A percentile compares a stretch with the other conserved stretches of the same genome.
phyloP scores from a whole-genome alignment of 2,888 invertebrate genomes.

The Archaeoteleia sp. region DNA sequence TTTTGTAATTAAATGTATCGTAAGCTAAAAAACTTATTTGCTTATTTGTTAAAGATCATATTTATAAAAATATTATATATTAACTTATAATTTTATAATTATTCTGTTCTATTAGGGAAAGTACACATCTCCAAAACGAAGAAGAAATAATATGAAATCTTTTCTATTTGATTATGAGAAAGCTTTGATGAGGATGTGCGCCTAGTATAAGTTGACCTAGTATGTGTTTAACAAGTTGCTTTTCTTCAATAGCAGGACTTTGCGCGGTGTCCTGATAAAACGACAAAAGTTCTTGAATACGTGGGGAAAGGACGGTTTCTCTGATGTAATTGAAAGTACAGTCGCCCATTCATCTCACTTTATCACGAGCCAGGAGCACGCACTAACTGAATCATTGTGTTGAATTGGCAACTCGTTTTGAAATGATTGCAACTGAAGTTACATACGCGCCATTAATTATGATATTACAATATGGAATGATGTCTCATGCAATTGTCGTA shows the following conservation, averaged over 20 bases:
- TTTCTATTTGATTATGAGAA: background rate
- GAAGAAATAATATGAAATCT: no score
- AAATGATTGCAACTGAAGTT: constrained; percentile 4
- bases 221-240: constrained; percentile 31
- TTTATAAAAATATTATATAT: no score
- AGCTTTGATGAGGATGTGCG: constrained; percentile 5
- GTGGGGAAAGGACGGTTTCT: constrained; percentile 41
- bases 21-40: no score
- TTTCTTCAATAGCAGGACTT: constrained; percentile 18
- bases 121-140: no score
- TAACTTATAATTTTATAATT: no score
- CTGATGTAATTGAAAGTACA: constrained; percentile 42
- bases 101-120: no score
- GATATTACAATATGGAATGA: constrained; percentile 14
- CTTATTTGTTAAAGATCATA: no score
- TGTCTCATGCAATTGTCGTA: constrained; percentile 7
- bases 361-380: constrained; percentile 15
- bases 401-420: constrained; percentile 24
- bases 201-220: constrained; percentile 6
- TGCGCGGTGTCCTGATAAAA: constrained; percentile 21
- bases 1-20: no score
- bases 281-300: constrained; percentile 30
- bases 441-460: constrained; percentile 18
- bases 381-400: constrained; percentile 27
- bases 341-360: constrained; percentile 39